Conservation (phyloP, 2,797 vertebrate species). For the Hozukius guyotensis region DNA sequence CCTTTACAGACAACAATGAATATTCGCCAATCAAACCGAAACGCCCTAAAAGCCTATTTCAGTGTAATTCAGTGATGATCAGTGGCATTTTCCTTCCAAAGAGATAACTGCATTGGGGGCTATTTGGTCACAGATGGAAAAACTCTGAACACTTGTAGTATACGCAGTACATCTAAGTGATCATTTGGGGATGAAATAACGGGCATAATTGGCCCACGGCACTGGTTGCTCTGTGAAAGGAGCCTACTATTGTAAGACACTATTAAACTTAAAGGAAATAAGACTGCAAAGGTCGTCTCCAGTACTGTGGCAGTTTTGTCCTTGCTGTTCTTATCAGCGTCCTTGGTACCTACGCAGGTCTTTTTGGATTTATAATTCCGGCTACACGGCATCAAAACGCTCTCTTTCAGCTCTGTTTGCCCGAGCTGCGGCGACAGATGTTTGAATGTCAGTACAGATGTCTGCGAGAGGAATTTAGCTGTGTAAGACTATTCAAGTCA, state of each 20-base stretch:
- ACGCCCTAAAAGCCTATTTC: background rate
- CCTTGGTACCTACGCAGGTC: conserved; percentile 23
- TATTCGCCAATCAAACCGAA: background rate
- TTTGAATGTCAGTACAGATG: conserved; percentile 45
- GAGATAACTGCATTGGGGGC: background rate
- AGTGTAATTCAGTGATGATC: background rate
- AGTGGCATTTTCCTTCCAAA: background rate
- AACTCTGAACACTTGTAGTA: background rate
- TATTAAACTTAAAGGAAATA: background rate
- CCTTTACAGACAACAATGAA: background rate
- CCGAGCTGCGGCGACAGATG: conserved; percentile 34
- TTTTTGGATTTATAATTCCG: conserved; percentile 12
- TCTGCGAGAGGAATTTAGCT: conserved; percentile 21
- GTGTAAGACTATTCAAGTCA: conserved; percentile 20
- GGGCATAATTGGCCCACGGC: background rate
- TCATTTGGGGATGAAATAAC: background rate
- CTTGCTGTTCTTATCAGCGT: conserved; percentile 19
- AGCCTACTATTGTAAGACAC: background rate
- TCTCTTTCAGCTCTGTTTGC: conserved; percentile 7
- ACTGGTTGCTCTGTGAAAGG: background rate
- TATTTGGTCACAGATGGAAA: background rate
- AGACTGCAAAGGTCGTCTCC: conserved; percentile 1
- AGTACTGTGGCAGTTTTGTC: background rate
- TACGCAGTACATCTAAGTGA: background rate
- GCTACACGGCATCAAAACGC: conserved; percentile 4